Conservation (phyloP, 2,797 vertebrate genomes). For the Oceanodroma leucorhoa region DNA sequence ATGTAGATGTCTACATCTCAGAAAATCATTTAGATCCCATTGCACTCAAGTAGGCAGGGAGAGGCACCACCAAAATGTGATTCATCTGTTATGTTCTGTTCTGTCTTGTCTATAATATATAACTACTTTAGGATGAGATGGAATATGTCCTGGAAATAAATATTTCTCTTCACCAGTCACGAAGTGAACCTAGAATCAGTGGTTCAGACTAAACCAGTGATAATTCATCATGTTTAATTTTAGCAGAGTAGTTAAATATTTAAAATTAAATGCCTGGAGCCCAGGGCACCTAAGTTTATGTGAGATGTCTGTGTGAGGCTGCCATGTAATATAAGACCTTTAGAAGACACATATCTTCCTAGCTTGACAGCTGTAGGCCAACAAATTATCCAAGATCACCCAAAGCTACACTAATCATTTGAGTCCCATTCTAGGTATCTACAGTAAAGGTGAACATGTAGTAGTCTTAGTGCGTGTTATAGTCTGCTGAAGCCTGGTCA, state of each 20-base stretch:
- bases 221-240: not conserved
- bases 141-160: not conserved
- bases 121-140: not conserved
- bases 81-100: not conserved
- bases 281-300: not conserved
- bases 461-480: not conserved
- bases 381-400: not conserved
- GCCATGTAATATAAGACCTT: not conserved
- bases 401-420: not conserved
- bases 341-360: too few relatives aligned
- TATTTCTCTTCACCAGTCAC: not conserved
- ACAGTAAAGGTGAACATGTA: not conserved
- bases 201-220: not conserved
- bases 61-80: not conserved
- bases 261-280: not conserved
- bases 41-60: not conserved
- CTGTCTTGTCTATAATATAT: not conserved
- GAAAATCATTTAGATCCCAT: not conserved
- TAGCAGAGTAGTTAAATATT: not conserved
- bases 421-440: not conserved
- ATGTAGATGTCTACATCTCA: not conserved
- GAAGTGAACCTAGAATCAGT: not conserved
- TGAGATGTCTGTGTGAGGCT: not conserved
- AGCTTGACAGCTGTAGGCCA: too few relatives aligned
- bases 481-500: not conserved